Evolutionary conservation across 2,888 invertebrate species (phyloP), one percentile per base, ranked within the genome.

Genomic region (Papilio elwesi): DNA sequence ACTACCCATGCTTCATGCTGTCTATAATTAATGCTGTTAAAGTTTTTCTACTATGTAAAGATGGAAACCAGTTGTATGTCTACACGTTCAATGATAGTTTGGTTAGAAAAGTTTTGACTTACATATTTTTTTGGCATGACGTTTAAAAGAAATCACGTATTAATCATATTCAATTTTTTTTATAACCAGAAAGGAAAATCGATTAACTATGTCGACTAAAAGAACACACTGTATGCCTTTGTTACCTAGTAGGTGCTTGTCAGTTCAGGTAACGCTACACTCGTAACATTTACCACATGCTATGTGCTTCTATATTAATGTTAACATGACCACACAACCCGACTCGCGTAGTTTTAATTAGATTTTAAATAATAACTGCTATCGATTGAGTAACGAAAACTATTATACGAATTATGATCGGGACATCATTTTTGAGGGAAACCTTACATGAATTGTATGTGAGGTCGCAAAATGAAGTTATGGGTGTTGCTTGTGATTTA

Each of bases 391-490:
- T 75, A 71, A 68, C 55, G 71, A 55, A 74, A 65, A 66, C 47
- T 77, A 82, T 80, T 77, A 78, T 76, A 79, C 81, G 79, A 91
- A 90, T 85, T 90, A 92, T 92, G 92, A 89, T 69, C 81, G 83
- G 81, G 67, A 75, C 73, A 76, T 82, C 80, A 80, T 74, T 76
- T 78, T 79, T 70, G 73, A 63, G 66, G 75, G 74, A 76, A 74
- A 74, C 74, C 57, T 74, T 74, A 75, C 64, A 79, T 75, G 76
- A 82, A 76, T 79, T 73, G 79, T 70, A 79, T 64, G 84, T 76
- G 80, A 70, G 76, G 63, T 64, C 66, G 74, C 74, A 89, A 83
- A 75, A 93, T 92, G 91, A 81, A 79, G 77, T 49, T 83, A 82
- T 89, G 87, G 85, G 36, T 82, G 59, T 59, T 84, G 51, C 74